These are phyloP conservation scores for Macrosiphum euphorbiae DNA, from an alignment of 2,888 invertebrate species.

Conservation along the genomic window DNA sequence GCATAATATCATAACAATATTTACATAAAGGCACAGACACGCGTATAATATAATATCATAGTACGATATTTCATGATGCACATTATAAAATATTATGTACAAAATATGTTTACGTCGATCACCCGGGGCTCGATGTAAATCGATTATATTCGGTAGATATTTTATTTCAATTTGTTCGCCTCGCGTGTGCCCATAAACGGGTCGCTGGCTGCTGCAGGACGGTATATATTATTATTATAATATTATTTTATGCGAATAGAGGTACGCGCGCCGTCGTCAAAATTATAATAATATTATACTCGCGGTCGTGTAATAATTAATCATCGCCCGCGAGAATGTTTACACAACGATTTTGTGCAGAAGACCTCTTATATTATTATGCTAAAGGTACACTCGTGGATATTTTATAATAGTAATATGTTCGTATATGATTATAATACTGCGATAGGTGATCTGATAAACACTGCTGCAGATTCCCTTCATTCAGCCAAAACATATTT, in stretches of 20 bases:
- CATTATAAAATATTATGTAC: not conserved
- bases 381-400: not conserved
- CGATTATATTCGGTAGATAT: constrained; percentile 32
- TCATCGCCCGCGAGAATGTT: constrained; percentile 21
- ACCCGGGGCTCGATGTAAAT: constrained; percentile 34
- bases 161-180: constrained; percentile 25
- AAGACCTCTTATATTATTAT: not conserved
- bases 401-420: not conserved
- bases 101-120: not conserved
- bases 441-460: not conserved
- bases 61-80: not conserved
- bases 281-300: not conserved
- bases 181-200: not conserved
- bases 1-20: not conserved
- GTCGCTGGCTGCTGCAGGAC: not conserved
- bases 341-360: not conserved
- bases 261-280: not conserved
- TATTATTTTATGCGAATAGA: not conserved
- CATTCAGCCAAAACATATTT: not conserved
- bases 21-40: not conserved
- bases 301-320: constrained; percentile 23
- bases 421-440: not conserved
- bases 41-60: not conserved
- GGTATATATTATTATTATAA: not conserved
- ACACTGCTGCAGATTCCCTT: not conserved